Evolutionary conservation across 2,888 invertebrate species (phyloP).

Genomic region (Clostera curtula): DNA sequence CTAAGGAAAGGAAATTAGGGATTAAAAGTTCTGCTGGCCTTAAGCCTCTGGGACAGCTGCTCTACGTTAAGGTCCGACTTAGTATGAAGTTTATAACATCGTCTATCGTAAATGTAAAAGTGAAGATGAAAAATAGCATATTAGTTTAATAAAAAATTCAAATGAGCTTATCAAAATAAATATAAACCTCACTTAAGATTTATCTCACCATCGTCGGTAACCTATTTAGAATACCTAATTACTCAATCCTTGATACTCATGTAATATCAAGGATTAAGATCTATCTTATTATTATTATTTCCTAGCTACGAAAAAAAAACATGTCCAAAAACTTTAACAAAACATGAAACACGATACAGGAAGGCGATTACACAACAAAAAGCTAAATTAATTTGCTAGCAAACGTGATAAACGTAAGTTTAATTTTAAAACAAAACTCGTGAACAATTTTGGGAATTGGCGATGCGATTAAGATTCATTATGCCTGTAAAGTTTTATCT

Average conservation of each 20-base stretch:
- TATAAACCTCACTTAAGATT: too few relatives aligned
- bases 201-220: too few relatives aligned
- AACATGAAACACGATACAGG: slow-evolving; percentile 48
- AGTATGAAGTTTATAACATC: slow-evolving; percentile 11
- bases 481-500: slow-evolving; percentile 72
- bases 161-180: too few relatives aligned
- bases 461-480: slow-evolving; percentile 70
- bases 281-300: too few relatives aligned
- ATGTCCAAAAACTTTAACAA: slow-evolving; percentile 31
- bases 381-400: slow-evolving; percentile 55
- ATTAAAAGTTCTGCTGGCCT: slow-evolving; percentile 58
- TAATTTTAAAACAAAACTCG: slow-evolving; percentile 64
- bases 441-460: slow-evolving; percentile 65
- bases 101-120: too few relatives aligned
- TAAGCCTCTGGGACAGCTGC: slow-evolving; percentile 40
- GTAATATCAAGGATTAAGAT: too few relatives aligned
- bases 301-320: too few relatives aligned
- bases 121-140: too few relatives aligned
- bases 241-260: too few relatives aligned
- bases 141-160: too few relatives aligned
- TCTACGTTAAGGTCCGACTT: slow-evolving; percentile 29
- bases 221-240: too few relatives aligned
- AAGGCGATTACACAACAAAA: slow-evolving; percentile 58
- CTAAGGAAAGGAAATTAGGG: slow-evolving; percentile 60
- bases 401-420: slow-evolving; percentile 59